Conservation (phyloP, 2,888 invertebrate species). For the Drosophila quasianomalipes region DNA sequence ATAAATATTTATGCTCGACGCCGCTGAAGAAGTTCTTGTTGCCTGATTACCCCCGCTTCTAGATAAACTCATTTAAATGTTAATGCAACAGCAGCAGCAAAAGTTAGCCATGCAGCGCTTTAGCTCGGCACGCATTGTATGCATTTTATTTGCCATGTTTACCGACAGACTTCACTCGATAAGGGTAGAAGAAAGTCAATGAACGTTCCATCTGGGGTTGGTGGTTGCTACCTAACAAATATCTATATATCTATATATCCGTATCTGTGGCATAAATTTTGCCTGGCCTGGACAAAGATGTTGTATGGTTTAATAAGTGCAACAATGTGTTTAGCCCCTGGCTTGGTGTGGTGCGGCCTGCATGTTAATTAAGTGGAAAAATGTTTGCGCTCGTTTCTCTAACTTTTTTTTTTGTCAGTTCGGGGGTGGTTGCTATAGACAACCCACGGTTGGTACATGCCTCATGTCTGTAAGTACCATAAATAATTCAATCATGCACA, state of each 20-base stretch:
- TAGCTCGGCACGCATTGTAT: slow-evolving; percentile 51
- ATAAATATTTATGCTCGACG: slow-evolving; percentile 70
- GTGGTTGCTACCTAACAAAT: slow-evolving; percentile 21
- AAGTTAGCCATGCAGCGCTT: slow-evolving; percentile 44
- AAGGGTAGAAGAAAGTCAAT: slow-evolving; percentile 30
- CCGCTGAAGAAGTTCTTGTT: slow-evolving; percentile 20
- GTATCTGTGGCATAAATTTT: slow-evolving; percentile 25
- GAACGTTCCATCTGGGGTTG: slow-evolving; percentile 20
- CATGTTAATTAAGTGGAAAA: slow-evolving; percentile 79
- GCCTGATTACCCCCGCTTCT: slow-evolving; percentile 8
- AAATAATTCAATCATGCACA: slow-evolving; percentile 55
- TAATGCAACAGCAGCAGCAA: slow-evolving; percentile 64
- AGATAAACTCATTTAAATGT: slow-evolving; percentile 82
- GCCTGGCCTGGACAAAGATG: slow-evolving; percentile 44
- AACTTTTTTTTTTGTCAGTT: slow-evolving; percentile 4
- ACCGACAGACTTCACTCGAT: background rate
- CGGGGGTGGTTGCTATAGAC: slow-evolving; percentile 32
- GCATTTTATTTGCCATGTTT: slow-evolving; percentile 66
- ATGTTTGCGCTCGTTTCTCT: slow-evolving; percentile 38
- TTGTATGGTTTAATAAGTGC: slow-evolving; percentile 71
- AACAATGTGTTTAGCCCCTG: slow-evolving; percentile 71
- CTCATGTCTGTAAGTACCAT: slow-evolving; percentile 41
- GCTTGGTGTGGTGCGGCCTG: slow-evolving; percentile 42
- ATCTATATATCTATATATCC: slow-evolving; percentile 9
- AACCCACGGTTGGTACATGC: slow-evolving; percentile 9